Evolutionary conservation across 2,113 vertebrate species (phyloP), one percentile per base, ranked within the genome.

Genomic region (Pterophyllum scalare): DNA sequence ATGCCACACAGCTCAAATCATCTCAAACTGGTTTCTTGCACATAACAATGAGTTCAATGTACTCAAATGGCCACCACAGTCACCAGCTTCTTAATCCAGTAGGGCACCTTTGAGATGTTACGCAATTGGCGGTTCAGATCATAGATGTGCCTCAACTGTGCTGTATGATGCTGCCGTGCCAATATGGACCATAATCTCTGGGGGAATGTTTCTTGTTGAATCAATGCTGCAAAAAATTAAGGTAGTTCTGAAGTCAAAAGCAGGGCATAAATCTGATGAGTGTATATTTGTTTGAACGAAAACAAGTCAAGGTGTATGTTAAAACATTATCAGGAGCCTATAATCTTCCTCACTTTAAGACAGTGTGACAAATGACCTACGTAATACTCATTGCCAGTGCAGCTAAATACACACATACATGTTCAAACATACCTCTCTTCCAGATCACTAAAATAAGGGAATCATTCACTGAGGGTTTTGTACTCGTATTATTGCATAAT

Each of bases 401-500:
- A 58, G n/a, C 17, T 75, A 38, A 81, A 52, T 56, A 59, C 31
- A 56, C 67, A 28, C 35, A 57, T 61, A 26, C 81, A 77, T 17
- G 64, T 59, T 46, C 9, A 81, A 77, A 75, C 60, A 60, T 17
- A 56, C 40, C n/a, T 64, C 43, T 11, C 11, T 22, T 56, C 59
- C 17, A 67, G 70, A 72, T 72, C 38, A 54, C 72, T 7, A 24
- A 24, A 43, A 1, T 14, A 35, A 57, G 60, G 7, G 49, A 78
- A 31, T 38, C 17, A 35, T 56, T 65, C 24, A 70, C 43, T 59
- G 17, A 26, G 11, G 28, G 52, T 43, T 57, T 54, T 64, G 59
- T 8, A 49, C 24, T 61, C 3, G 6, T 26, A 60, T 43, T 77
- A 59, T 43, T 43, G 43, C 57, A 58, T 33, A 5, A 33, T 33